Evolutionary conservation across 2,797 vertebrate genomes (phyloP).

Genomic region (Smutsia gigantea): DNA sequence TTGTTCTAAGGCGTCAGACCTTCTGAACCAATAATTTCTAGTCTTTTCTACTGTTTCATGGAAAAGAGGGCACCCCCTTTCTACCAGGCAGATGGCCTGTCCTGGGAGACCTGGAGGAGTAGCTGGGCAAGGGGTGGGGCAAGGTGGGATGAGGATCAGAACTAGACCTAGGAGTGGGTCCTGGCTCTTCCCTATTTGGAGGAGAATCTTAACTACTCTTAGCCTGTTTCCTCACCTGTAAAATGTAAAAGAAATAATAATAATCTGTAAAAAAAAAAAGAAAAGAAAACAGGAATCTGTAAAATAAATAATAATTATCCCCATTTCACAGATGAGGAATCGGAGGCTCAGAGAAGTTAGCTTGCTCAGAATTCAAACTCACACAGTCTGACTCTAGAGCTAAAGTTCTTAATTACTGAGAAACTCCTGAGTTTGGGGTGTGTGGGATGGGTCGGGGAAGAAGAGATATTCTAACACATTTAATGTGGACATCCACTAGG

Average conservation of each 20-base stretch:
- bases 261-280: no score
- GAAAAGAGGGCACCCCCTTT: not conserved
- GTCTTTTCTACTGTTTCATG: not conserved
- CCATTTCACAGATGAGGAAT: not conserved
- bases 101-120: not conserved
- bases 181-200: not conserved
- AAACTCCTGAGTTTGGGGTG: not conserved
- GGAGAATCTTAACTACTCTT: not conserved
- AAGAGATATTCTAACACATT: not conserved
- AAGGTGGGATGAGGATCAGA: not conserved
- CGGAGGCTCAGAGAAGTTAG: not conserved
- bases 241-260: not conserved
- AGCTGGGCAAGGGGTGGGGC: not conserved
- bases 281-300: not conserved
- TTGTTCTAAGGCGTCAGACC: not conserved
- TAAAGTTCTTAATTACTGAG: not conserved
- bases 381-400: not conserved
- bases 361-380: not conserved
- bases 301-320: not conserved
- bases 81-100: not conserved
- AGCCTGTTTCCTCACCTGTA: conserved; percentile 12
- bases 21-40: not conserved
- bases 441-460: rapidly evolving
- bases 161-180: not conserved
- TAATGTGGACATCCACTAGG: not conserved